phyloP scores from a whole-genome alignment of 2,113 vertebrate species.

The Plecturocebus donacophilus region DNA sequence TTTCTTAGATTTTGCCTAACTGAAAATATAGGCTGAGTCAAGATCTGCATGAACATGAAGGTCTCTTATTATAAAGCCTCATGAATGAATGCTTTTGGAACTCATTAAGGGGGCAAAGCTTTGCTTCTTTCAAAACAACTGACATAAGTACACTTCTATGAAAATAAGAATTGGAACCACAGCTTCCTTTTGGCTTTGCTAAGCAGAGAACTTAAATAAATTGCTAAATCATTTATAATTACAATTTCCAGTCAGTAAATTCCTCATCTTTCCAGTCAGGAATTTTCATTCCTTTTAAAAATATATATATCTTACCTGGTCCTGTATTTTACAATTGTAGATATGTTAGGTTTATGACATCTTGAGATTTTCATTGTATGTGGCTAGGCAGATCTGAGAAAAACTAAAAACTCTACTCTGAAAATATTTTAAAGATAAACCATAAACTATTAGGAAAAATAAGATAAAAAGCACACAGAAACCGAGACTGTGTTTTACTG shows the following conservation, averaged over 20 bases:
- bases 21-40: not conserved
- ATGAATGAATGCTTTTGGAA: not conserved
- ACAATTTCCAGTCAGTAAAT: not conserved
- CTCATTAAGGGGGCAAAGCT: not conserved
- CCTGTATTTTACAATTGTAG: not conserved
- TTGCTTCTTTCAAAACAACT: not conserved
- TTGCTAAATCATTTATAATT: not conserved
- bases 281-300: not conserved
- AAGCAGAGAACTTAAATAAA: not conserved
- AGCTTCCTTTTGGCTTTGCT: not conserved
- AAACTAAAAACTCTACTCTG: not conserved
- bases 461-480: not conserved
- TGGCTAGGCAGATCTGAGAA: not conserved
- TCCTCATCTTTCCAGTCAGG: not conserved
- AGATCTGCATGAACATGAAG: not conserved
- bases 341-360: not conserved
- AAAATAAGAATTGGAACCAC: not conserved
- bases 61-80: not conserved
- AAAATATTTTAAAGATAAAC: conserved; percentile 35
- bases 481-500: not conserved
- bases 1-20: not conserved
- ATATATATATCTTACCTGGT: not conserved
- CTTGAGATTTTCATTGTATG: not conserved
- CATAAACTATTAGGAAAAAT: not conserved
- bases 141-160: not conserved